phyloP scores from a whole-genome alignment of 2,797 vertebrate genomes.

The Paramormyrops hopkinsi region DNA sequence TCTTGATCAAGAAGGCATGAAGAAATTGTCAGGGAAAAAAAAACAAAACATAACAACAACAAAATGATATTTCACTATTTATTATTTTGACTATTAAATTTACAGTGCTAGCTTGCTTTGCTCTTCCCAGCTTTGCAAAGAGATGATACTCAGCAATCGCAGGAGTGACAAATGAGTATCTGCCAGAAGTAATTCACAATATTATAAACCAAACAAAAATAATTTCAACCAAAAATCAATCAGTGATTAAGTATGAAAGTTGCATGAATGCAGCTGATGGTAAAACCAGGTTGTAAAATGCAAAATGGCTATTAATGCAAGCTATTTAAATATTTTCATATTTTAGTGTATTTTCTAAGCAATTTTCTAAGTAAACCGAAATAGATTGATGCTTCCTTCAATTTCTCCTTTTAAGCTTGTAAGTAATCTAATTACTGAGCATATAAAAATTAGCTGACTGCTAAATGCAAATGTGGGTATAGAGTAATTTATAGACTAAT shows the following conservation, averaged over 20 bases:
- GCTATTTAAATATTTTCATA: neutral
- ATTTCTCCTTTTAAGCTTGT: neutral
- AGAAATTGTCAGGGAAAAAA: neutral
- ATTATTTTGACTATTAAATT: neutral
- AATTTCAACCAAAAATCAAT: neutral
- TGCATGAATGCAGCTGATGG: neutral
- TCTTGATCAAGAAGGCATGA: constrained; percentile 6
- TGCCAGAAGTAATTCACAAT: neutral
- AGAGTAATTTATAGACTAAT: constrained; percentile 3
- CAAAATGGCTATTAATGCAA: neutral
- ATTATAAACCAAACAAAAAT: neutral
- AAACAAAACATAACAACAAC: neutral
- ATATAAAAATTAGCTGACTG: constrained; percentile 3
- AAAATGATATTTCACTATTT: neutral
- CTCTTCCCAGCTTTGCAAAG: neutral
- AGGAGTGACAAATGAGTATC: neutral
- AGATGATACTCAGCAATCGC: neutral
- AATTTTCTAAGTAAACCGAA: neutral
- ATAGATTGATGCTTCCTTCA: neutral
- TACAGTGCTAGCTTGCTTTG: neutral
- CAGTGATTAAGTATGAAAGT: neutral
- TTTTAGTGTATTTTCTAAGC: neutral
- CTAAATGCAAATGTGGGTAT: neutral
- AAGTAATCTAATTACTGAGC: neutral
- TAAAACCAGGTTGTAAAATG: neutral